A percentile compares a stretch with the other conserved stretches of the same genome.
Conservation (phyloP, 2,888 invertebrate genomes). For the Biston betularia region DNA sequence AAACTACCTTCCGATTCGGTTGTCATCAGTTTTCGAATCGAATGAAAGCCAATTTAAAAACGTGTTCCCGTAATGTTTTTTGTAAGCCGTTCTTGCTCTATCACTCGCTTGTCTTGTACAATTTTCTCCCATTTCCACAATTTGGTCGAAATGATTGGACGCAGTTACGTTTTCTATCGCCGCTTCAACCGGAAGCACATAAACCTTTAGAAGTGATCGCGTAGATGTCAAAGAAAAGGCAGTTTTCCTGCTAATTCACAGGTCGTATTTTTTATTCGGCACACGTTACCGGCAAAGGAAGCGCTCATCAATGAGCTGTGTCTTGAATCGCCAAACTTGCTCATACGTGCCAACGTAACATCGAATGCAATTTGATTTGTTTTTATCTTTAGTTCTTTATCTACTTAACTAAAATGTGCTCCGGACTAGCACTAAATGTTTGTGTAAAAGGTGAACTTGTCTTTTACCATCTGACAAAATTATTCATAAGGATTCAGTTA, state of each 20-base stretch:
- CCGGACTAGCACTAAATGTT: too few species aligned
- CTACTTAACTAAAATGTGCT: neutral
- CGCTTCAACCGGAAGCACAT: conserved; percentile 4
- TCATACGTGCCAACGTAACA: neutral
- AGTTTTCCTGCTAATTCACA: conserved; percentile 33
- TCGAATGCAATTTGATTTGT: conserved; percentile 7
- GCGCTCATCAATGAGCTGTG: conserved; percentile 32
- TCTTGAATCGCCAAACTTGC: conserved; percentile 34
- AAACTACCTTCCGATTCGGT: too few species aligned
- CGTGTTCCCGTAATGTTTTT: too few species aligned
- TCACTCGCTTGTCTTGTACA: neutral
- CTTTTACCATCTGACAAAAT: too few species aligned
- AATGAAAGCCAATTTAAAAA: too few species aligned
- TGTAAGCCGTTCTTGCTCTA: too few species aligned
- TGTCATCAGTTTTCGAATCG: too few species aligned
- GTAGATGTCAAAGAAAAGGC: conserved; percentile 18
- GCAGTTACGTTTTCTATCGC: conserved; percentile 11
- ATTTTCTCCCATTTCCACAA: neutral
- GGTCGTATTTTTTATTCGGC: conserved; percentile 35
- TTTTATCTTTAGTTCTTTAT: neutral
- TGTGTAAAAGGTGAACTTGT: too few species aligned
- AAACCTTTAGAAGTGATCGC: conserved; percentile 19
- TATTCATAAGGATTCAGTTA: too few species aligned
- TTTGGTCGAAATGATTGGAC: conserved; percentile 5
- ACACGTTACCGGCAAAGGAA: conserved; percentile 36